phyloP scores from a whole-genome alignment of 2,888 invertebrate species.

The Dryomyza anilis region DNA sequence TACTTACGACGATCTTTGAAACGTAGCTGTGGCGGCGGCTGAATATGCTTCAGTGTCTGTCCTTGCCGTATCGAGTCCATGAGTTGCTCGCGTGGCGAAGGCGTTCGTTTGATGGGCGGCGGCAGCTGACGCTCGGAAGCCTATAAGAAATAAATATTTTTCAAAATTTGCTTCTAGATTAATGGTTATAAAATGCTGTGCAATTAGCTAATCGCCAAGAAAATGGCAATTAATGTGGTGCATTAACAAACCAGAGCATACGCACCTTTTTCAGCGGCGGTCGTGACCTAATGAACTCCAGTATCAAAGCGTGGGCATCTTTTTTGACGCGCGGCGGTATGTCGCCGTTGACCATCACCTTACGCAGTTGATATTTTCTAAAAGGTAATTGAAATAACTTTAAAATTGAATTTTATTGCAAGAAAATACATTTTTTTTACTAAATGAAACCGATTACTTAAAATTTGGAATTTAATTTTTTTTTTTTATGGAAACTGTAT shows the following conservation, averaged over 20 bases:
- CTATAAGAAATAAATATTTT: slow-evolving; percentile 48
- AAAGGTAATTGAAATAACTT: too few relatives aligned
- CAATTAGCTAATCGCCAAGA: too few relatives aligned
- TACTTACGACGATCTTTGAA: slow-evolving; percentile 66
- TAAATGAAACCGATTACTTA: too few relatives aligned
- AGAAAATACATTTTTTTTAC: too few relatives aligned
- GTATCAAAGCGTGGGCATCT: slow-evolving; percentile 93
- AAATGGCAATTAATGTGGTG: background rate
- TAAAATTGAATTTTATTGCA: too few relatives aligned
- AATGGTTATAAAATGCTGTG: too few relatives aligned
- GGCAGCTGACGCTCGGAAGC: slow-evolving; percentile 84
- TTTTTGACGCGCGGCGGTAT: slow-evolving; percentile 85
- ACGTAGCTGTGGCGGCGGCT: slow-evolving; percentile 60
- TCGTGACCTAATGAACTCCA: slow-evolving; percentile 95
- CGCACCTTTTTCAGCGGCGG: slow-evolving; percentile 89
- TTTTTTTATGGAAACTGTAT: too few relatives aligned
- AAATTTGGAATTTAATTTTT: too few relatives aligned
- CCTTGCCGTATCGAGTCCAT: slow-evolving; percentile 85
- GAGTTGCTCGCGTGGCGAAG: slow-evolving; percentile 82
- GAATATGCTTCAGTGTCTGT: slow-evolving; percentile 69
- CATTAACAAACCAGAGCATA: slow-evolving; percentile 21
- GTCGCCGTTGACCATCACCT: slow-evolving; percentile 82
- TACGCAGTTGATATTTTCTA: slow-evolving; percentile 82
- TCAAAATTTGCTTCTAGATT: background rate
- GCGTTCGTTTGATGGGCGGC: slow-evolving; percentile 73